Conservation (phyloP, 1,140 invertebrate genomes). For the Drosophila repletoides region DNA sequence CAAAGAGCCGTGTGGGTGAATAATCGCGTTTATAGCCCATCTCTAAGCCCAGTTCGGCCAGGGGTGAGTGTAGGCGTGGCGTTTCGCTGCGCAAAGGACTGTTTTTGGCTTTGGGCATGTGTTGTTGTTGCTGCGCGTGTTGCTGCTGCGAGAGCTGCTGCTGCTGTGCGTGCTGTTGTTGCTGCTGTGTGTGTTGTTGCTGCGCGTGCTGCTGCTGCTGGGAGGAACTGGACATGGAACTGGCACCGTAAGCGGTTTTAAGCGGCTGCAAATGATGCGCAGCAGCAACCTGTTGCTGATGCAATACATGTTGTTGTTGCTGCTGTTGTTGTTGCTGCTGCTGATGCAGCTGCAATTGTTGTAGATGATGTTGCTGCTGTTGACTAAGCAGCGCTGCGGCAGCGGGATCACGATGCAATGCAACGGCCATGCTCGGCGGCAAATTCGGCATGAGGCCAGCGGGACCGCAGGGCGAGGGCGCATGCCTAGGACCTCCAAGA, state of each 20-base stretch:
- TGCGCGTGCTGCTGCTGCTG: slow-evolving; percentile 42
- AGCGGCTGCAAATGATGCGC: slow-evolving; percentile 49
- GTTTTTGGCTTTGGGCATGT: slow-evolving; percentile 73
- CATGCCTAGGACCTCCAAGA: slow-evolving; percentile 59
- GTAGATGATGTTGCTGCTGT: slow-evolving; percentile 77
- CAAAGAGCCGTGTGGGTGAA: slow-evolving; percentile 86
- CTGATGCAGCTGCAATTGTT: slow-evolving; percentile 57
- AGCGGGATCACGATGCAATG: slow-evolving; percentile 71
- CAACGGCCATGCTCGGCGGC: slow-evolving; percentile 78
- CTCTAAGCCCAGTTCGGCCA: slow-evolving; percentile 85
- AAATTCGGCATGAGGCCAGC: slow-evolving; percentile 66
- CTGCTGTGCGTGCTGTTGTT: slow-evolving; percentile 22
- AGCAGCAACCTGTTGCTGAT: slow-evolving; percentile 50
- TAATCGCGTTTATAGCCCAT: slow-evolving; percentile 87
- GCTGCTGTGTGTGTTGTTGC: slow-evolving; percentile 6
- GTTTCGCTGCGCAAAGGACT: slow-evolving; percentile 84
- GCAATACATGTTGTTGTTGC: slow-evolving; percentile 60
- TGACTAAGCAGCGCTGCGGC: slow-evolving; percentile 83
- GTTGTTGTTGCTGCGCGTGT: slow-evolving; percentile 41
- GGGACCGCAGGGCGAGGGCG: slow-evolving; percentile 76
- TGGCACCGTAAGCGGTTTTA: slow-evolving; percentile 69
- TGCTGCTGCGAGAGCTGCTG: slow-evolving; percentile 22
- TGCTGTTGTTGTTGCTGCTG: slow-evolving; percentile 82
- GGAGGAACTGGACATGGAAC: slow-evolving; percentile 49
- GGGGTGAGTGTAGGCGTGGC: slow-evolving; percentile 83